These are phyloP conservation scores for Capitulum mitella DNA, from an alignment of 2,888 invertebrate species.

Conservation along the genomic window DNA sequence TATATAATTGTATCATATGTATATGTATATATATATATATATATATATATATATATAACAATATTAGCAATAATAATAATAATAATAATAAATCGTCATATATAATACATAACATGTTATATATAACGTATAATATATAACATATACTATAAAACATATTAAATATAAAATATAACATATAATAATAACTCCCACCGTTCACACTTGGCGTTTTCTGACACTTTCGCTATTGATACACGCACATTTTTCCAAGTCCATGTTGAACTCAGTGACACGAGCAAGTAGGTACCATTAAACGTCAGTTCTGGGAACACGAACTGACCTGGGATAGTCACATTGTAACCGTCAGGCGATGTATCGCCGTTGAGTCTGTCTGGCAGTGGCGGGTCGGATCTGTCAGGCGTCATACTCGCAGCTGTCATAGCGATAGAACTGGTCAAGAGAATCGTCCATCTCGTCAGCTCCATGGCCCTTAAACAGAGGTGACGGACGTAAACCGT, in stretches of 20 bases:
- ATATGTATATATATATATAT: slow-evolving; percentile 27
- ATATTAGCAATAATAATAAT: background rate
- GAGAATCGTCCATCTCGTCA: background rate
- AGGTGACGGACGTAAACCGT: no score
- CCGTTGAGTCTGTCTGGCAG: no score
- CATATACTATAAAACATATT: background rate
- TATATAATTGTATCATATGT: background rate
- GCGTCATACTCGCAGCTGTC: background rate
- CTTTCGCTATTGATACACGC: no score
- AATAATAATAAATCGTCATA: background rate
- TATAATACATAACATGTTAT: background rate
- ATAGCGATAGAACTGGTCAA: background rate
- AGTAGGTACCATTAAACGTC: no score
- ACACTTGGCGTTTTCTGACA: no score
- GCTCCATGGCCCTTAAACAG: background rate
- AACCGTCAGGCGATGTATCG: no score
- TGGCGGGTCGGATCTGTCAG: background rate
- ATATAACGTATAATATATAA: background rate
- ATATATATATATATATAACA: slow-evolving; percentile 29
- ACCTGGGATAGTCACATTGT: background rate
- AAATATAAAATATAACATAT: no score
- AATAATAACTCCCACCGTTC: no score
- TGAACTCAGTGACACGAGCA: no score
- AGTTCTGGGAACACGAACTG: background rate
- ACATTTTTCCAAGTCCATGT: no score